Percentiles rank a stretch among this genome's conserved stretches.
Evolutionary conservation across 2,113 vertebrate genomes (phyloP).

Genomic region (Ranitomeya imitator): DNA sequence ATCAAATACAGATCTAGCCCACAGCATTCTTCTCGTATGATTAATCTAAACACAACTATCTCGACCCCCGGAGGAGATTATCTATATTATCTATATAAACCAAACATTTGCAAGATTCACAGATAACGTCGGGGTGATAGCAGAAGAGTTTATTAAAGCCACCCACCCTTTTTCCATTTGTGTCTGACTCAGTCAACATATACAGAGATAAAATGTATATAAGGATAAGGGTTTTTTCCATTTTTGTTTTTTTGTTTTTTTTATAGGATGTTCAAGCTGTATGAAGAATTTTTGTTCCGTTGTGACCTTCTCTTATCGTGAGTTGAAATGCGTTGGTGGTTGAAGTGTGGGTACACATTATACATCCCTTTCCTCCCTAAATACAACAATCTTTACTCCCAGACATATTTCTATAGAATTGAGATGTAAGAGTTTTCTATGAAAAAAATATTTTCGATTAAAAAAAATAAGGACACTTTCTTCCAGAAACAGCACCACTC

Average conservation of each 20-base stretch:
- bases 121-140: background rate
- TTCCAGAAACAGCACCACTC: no score
- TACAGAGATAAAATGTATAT: background rate
- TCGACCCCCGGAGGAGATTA: slow-evolving; percentile 28
- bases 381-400: no score
- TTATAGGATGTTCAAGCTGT: background rate
- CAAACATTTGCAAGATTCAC: slow-evolving; percentile 9
- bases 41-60: slow-evolving; percentile 41
- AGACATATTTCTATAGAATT: no score
- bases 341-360: background rate
- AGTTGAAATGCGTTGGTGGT: background rate
- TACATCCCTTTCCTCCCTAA: no score
- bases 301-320: background rate
- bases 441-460: no score
- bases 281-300: background rate
- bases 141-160: slow-evolving; percentile 2
- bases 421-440: no score
- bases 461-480: no score
- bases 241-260: background rate
- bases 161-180: background rate
- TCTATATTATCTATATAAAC: slow-evolving; percentile 39
- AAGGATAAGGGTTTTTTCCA: background rate
- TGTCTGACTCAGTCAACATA: background rate
- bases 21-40: slow-evolving; percentile 32
- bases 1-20: slow-evolving; percentile 43